Percentiles rank a stretch among this genome's conserved stretches.
Conservation (phyloP, 2,888 invertebrate species). For the Cotesia congregata region DNA sequence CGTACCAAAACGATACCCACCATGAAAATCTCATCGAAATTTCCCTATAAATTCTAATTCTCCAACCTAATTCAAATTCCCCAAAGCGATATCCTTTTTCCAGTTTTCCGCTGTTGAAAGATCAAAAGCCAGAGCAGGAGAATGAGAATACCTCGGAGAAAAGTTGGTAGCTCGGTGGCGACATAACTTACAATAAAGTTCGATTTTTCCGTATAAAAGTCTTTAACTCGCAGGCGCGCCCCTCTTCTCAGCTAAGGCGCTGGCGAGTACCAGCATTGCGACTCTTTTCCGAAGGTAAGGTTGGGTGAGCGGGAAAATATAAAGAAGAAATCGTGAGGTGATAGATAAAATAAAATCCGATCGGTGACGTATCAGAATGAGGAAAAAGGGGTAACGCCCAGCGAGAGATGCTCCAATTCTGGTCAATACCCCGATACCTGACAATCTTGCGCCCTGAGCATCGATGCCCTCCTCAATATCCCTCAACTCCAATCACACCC, state of each 20-base stretch:
- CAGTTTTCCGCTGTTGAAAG: too few species aligned
- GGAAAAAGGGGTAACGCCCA: slow-evolving; percentile 70
- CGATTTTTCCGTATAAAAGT: slow-evolving; percentile 69
- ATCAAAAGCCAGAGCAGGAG: too few species aligned
- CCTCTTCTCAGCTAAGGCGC: slow-evolving; percentile 43
- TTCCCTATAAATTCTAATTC: too few species aligned
- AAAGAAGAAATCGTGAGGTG: slow-evolving; percentile 42
- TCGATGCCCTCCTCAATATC: slow-evolving; percentile 23
- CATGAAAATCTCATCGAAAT: too few species aligned
- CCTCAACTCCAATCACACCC: slow-evolving; percentile 39
- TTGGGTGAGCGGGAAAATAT: not conserved
- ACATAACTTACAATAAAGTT: slow-evolving; percentile 66
- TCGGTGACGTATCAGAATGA: slow-evolving; percentile 46
- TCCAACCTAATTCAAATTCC: too few species aligned
- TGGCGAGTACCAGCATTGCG: not conserved
- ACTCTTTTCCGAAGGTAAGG: not conserved
- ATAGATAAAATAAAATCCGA: not conserved
- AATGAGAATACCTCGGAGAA: too few species aligned
- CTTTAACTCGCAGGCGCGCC: slow-evolving; percentile 70
- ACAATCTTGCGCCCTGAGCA: slow-evolving; percentile 26
- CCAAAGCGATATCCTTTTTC: too few species aligned
- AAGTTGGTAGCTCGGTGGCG: not conserved
- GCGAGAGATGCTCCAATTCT: slow-evolving; percentile 67
- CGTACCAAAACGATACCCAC: too few species aligned
- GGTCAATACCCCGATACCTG: slow-evolving; percentile 63